Evolutionary conservation across 1,140 invertebrate genomes (phyloP).

Genomic region (Heliconius hermathena): DNA sequence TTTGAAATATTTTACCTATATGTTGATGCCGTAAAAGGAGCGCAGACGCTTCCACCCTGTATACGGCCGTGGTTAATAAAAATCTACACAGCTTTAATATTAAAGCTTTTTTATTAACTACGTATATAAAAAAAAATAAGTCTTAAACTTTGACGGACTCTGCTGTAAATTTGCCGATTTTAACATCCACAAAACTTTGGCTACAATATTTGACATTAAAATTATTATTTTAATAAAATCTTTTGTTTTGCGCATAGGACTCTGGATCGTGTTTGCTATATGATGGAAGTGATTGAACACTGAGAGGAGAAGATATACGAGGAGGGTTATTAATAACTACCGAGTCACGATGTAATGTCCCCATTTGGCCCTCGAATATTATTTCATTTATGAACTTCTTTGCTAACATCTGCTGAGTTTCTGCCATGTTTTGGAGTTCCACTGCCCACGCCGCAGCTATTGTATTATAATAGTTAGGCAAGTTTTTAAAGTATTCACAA

Average conservation of each 20-base stretch:
- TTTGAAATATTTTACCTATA: too few species aligned
- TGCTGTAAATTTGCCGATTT: too few species aligned
- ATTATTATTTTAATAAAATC: not conserved
- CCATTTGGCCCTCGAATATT: conserved; percentile 8
- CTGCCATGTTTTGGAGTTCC: not conserved
- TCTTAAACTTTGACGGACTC: too few species aligned
- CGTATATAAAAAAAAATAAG: too few species aligned
- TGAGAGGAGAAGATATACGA: not conserved
- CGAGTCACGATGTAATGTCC: conserved; percentile 10
- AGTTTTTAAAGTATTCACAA: not conserved
- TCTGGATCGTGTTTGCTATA: not conserved
- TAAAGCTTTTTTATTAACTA: too few species aligned
- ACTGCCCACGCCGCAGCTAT: not conserved
- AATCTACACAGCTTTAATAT: too few species aligned
- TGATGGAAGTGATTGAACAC: conserved; percentile 1
- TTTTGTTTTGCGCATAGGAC: not conserved
- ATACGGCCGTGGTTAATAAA: too few species aligned
- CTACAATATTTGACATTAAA: not conserved
- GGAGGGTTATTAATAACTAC: not conserved
- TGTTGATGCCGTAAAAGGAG: too few species aligned
- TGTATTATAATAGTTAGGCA: not conserved
- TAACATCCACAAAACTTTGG: not conserved
- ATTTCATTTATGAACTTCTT: conserved; percentile 12
- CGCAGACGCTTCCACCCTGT: too few species aligned
- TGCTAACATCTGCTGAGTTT: not conserved